phyloP scores from a whole-genome alignment of 1,140 invertebrate genomes.

The Episyrphus balteatus region DNA sequence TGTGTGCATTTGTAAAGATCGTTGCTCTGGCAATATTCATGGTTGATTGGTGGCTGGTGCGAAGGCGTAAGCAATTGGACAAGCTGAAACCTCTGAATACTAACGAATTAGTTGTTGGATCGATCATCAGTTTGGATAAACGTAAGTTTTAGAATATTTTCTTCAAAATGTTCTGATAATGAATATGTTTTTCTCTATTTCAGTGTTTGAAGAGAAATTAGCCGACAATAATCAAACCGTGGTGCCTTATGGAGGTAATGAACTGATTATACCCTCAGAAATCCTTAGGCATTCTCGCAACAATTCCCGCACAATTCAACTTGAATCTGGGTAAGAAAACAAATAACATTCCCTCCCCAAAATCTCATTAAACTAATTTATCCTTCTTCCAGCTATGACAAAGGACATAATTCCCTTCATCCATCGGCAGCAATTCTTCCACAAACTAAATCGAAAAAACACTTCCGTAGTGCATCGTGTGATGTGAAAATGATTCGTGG shows the following conservation, averaged over 20 bases:
- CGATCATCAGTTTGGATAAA: conserved; percentile 80
- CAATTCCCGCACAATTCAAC: conserved; percentile 47
- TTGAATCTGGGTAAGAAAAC: conserved; percentile 38
- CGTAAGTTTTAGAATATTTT: conserved; percentile 41
- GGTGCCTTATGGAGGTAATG: conserved; percentile 17
- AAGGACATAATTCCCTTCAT: conserved; percentile 23
- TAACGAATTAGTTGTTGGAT: conserved; percentile 65
- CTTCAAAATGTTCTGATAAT: background rate
- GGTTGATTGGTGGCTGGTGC: conserved; percentile 78
- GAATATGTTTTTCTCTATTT: conserved; percentile 1
- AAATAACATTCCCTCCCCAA: background rate
- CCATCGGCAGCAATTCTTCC: conserved; percentile 15
- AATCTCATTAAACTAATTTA: background rate
- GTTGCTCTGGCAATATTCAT: conserved; percentile 75
- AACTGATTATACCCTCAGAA: conserved; percentile 37
- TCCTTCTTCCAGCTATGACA: conserved; percentile 23
- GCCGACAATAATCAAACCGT: conserved; percentile 14
- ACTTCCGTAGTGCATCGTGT: conserved; percentile 34
- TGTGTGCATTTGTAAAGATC: conserved; percentile 84
- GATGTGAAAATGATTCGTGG: conserved; percentile 36
- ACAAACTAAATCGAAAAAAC: conserved; percentile 33
- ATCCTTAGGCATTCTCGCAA: conserved; percentile 41
- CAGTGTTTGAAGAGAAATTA: conserved; percentile 34
- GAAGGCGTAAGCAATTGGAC: conserved; percentile 62
- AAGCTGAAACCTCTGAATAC: conserved; percentile 60